A percentile compares a stretch with the other conserved stretches of the same genome.
phyloP scores from a whole-genome alignment of 2,113 vertebrate genomes.

The Sturnus vulgaris region DNA sequence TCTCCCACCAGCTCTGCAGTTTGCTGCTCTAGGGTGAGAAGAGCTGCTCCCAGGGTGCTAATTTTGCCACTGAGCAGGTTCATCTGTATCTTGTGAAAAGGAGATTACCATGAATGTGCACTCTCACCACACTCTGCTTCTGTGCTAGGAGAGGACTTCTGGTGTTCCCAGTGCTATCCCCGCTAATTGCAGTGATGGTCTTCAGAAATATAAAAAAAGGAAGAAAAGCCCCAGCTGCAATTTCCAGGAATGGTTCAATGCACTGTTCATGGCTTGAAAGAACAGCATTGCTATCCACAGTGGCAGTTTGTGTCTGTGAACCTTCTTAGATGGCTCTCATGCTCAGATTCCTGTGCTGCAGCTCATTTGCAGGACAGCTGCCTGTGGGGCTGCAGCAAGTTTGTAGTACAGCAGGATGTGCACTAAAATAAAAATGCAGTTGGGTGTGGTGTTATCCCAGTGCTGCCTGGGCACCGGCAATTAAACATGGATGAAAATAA shows the following conservation, averaged over 20 bases:
- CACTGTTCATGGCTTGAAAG: not conserved
- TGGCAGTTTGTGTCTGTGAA: not conserved
- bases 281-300: not conserved
- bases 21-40: not conserved
- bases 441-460: not conserved
- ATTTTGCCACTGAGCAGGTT: not conserved
- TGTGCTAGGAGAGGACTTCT: not conserved
- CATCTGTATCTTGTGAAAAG: not conserved
- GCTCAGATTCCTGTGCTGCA: not conserved
- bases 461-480: not conserved
- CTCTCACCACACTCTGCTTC: not conserved
- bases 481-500: not conserved
- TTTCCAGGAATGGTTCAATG: not conserved
- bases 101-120: not conserved
- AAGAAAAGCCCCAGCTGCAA: not conserved
- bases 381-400: not conserved
- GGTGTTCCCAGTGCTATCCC: accelerated
- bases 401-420: not conserved
- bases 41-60: not conserved
- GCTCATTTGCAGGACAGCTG: not conserved
- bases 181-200: accelerated
- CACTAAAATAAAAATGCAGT: not conserved
- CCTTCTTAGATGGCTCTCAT: not conserved
- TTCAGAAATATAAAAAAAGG: not conserved
- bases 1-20: not conserved